Conservation (phyloP, 2,888 invertebrate genomes). For the Torymus texanus region DNA sequence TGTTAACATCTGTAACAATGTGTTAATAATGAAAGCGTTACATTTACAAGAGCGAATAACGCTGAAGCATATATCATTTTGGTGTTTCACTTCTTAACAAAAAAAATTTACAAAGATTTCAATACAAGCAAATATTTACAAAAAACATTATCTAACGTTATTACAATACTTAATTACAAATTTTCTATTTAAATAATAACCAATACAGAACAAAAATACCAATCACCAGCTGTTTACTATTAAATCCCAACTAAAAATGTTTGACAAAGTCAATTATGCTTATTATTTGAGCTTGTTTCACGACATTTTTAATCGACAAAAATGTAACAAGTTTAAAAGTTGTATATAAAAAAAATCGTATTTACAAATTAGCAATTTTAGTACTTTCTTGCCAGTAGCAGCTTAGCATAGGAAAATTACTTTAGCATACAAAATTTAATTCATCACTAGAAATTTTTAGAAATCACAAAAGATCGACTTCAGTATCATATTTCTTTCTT, state of each 20-base stretch:
- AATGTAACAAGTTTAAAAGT: neutral
- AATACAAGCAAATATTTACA: constrained; percentile 53
- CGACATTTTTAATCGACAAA: neutral
- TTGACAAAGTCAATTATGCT: constrained; percentile 1
- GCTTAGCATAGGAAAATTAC: constrained; percentile 11
- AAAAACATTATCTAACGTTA: constrained; percentile 25
- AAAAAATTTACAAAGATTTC: constrained; percentile 50
- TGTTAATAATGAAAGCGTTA: constrained; percentile 24
- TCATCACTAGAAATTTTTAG: constrained; percentile 3
- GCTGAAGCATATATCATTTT: constrained; percentile 27
- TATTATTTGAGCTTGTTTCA: constrained; percentile 6
- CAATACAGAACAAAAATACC: constrained; percentile 25
- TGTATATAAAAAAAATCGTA: constrained; percentile 3
- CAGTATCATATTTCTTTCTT: constrained; percentile 22
- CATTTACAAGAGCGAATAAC: constrained; percentile 35
- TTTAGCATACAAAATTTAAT: constrained; percentile 24
- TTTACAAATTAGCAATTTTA: constrained; percentile 44
- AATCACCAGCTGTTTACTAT: constrained; percentile 29
- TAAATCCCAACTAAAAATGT: constrained; percentile 1
- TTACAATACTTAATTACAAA: constrained; percentile 40
- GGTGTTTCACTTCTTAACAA: constrained; percentile 37
- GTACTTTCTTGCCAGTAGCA: constrained; percentile 45
- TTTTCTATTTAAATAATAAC: constrained; percentile 33
- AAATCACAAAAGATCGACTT: constrained; percentile 10
- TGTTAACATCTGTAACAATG: constrained; percentile 23